Percentiles rank a stretch among this genome's conserved stretches.
Conservation (phyloP, 2,888 invertebrate species). For the Limnephilus lunatus region DNA sequence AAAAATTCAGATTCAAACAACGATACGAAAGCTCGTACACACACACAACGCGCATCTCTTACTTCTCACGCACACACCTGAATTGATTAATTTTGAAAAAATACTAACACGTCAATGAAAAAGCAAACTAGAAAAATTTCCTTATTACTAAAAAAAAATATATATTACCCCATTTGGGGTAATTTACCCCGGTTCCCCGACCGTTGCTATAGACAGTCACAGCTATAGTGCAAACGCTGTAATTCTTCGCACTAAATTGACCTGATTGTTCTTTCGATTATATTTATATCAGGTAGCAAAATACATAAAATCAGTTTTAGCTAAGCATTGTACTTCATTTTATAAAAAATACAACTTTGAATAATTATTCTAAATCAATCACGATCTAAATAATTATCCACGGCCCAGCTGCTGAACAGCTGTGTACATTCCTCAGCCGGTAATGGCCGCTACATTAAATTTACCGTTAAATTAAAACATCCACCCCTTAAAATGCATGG, state of each 20-base stretch:
- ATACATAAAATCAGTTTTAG: not conserved
- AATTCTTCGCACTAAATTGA: not conserved
- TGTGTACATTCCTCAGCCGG: conserved; percentile 4
- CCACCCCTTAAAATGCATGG: conserved; percentile 40
- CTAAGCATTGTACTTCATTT: not conserved
- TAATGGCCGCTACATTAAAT: not conserved
- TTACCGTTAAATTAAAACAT: conserved; percentile 39
- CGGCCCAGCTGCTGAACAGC: conserved; percentile 30
- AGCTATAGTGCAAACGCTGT: no score
- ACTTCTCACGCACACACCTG: no score
- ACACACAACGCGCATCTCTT: no score
- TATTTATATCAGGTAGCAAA: not conserved
- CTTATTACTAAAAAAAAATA: no score
- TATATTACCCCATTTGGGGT: no score
- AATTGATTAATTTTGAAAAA: no score
- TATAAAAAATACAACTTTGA: not conserved
- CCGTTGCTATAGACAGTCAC: no score
- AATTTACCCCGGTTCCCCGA: no score
- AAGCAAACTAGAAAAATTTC: no score
- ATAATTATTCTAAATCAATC: not conserved
- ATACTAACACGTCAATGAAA: no score
- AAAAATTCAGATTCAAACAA: no score
- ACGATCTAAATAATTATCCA: not conserved
- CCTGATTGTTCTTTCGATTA: not conserved
- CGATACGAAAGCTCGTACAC: no score